Conservation (phyloP, 53 echinoderm and acorn worm genomes). For the Luidia sarsii region DNA sequence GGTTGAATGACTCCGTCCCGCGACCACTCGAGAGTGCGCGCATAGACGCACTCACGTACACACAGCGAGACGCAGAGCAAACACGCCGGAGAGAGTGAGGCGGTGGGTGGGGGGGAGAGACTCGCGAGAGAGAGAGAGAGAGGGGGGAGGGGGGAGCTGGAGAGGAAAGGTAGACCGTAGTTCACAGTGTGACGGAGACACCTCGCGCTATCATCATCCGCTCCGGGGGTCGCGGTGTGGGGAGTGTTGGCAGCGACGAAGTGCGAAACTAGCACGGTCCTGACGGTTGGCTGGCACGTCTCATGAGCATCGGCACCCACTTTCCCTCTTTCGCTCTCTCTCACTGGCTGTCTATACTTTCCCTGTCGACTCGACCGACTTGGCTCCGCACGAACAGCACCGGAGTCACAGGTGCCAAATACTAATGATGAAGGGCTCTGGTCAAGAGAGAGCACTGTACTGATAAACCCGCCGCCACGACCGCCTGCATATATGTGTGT, state of each 20-base stretch:
- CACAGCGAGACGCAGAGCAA: too few relatives aligned
- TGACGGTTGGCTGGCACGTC: slow-evolving; percentile 45
- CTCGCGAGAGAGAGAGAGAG: too few relatives aligned
- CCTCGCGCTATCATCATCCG: slow-evolving; percentile 50
- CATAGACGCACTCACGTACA: too few relatives aligned
- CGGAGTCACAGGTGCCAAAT: slow-evolving; percentile 49
- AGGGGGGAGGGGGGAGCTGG: too few relatives aligned
- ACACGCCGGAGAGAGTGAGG: too few relatives aligned
- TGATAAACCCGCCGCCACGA: slow-evolving; percentile 24
- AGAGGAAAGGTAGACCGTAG: too few relatives aligned
- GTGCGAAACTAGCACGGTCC: slow-evolving; percentile 41
- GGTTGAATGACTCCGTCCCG: slow-evolving; percentile 51
- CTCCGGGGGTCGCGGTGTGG: slow-evolving; percentile 41
- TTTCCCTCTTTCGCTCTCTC: too few relatives aligned
- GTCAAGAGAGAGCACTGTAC: slow-evolving; percentile 2
- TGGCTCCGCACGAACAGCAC: slow-evolving; percentile 2
- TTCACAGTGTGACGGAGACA: slow-evolving; percentile 50
- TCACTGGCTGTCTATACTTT: too few relatives aligned
- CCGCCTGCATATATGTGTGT: slow-evolving; percentile 21
- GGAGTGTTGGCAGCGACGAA: slow-evolving; percentile 33
- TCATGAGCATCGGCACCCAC: slow-evolving; percentile 50
- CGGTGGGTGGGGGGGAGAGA: too few relatives aligned
- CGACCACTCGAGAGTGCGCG: slow-evolving; percentile 48
- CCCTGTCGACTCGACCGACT: slow-evolving; percentile 27
- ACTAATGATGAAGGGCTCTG: slow-evolving; percentile 36